A percentile compares a stretch with the other conserved stretches of the same genome.
Evolutionary conservation across 2,888 invertebrate genomes (phyloP).

Genomic region (Drosophila lutescens): DNA sequence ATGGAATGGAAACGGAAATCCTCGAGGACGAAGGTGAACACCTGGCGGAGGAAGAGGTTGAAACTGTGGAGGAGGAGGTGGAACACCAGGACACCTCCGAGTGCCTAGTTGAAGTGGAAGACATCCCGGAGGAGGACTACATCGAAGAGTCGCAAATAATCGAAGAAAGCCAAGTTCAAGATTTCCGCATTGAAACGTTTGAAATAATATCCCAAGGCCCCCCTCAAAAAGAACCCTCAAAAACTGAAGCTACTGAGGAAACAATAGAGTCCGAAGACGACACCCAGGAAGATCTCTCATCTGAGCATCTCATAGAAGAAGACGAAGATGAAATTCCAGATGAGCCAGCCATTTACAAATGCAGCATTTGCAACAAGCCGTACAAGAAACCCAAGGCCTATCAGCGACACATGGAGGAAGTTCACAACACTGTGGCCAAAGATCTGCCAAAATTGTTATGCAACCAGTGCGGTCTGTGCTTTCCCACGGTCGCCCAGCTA

Average conservation of each 20-base stretch:
- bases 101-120: too few species aligned
- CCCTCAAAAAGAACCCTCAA: not conserved
- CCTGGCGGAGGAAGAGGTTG: constrained; percentile 1
- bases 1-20: not conserved
- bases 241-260: not conserved
- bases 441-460: constrained; percentile 52
- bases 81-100: constrained; percentile 5
- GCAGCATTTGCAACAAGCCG: constrained; percentile 50
- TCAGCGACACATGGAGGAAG: constrained; percentile 61
- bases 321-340: constrained; percentile 16
- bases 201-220: constrained; percentile 3
- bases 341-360: constrained; percentile 36
- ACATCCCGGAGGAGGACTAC: too few species aligned
- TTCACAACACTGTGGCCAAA: constrained; percentile 47
- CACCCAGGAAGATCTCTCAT: constrained; percentile 1
- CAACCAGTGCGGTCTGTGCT: constrained; percentile 55
- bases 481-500: constrained; percentile 52
- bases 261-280: not conserved
- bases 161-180: constrained; percentile 8
- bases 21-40: constrained; percentile 6
- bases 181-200: not conserved
- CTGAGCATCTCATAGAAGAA: not conserved
- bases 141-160: not conserved
- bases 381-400: constrained; percentile 58
- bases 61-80: constrained; percentile 10